Conservation (phyloP, 2,797 vertebrate species). For the Euthynnus affinis region DNA sequence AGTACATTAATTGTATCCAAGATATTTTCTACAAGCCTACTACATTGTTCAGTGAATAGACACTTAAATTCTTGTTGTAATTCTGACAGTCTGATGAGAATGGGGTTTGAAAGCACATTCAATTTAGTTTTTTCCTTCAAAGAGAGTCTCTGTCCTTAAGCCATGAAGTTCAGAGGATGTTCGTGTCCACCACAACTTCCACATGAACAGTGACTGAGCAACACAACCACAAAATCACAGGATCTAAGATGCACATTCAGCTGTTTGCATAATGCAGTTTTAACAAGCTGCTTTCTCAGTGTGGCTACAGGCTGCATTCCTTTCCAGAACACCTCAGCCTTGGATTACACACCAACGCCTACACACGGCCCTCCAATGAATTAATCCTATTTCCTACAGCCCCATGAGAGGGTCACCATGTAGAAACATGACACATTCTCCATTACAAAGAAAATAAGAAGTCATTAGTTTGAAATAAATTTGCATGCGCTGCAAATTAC, state of each 20-base stretch:
- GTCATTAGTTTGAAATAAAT: slow-evolving; percentile 55
- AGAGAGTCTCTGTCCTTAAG: slow-evolving; percentile 23
- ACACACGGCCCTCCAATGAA: slow-evolving; percentile 47
- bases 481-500: slow-evolving; percentile 50
- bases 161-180: slow-evolving; percentile 26
- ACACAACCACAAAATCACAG: slow-evolving; percentile 47
- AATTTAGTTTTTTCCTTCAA: slow-evolving; percentile 18
- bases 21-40: slow-evolving; percentile 32
- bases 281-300: slow-evolving; percentile 41
- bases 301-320: slow-evolving; percentile 53
- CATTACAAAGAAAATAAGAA: slow-evolving; percentile 52
- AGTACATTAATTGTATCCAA: slow-evolving; percentile 25
- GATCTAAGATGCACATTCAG: slow-evolving; percentile 47
- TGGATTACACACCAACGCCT: slow-evolving; percentile 65
- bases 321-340: slow-evolving; percentile 67
- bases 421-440: slow-evolving; percentile 54
- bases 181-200: slow-evolving; percentile 27
- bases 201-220: slow-evolving; percentile 54
- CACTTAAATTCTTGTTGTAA: slow-evolving; percentile 24
- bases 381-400: slow-evolving; percentile 68
- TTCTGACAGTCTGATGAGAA: slow-evolving; percentile 38
- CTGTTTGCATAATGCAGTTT: slow-evolving; percentile 38
- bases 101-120: slow-evolving; percentile 35
- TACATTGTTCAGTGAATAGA: slow-evolving; percentile 32
- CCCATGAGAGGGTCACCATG: slow-evolving; percentile 21